phyloP scores from a whole-genome alignment of 1,140 invertebrate species.

The Hypothenemus hampei region DNA sequence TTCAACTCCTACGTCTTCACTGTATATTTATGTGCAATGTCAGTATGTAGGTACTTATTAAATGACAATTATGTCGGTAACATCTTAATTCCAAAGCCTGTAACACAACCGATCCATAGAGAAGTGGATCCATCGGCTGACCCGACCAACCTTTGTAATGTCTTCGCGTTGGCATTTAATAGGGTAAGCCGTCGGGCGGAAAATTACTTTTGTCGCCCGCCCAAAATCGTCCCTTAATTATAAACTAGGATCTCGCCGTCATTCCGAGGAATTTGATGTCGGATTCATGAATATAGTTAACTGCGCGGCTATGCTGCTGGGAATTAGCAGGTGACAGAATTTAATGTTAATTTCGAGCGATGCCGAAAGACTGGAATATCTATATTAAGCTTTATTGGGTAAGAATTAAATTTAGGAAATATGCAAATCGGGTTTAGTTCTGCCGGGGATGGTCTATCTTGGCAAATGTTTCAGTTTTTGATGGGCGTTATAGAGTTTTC shows the following conservation, averaged over 20 bases:
- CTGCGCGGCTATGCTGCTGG: background rate
- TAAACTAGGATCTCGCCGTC: conserved; percentile 13
- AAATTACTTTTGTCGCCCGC: conserved; percentile 20
- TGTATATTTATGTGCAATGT: too few relatives aligned
- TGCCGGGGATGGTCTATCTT: too few relatives aligned
- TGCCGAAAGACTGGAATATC: background rate
- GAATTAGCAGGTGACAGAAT: conserved; percentile 1
- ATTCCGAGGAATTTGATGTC: conserved; percentile 8
- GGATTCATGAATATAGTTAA: conserved; percentile 12
- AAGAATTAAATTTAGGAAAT: too few relatives aligned
- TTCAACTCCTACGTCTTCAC: too few relatives aligned
- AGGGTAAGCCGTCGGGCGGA: conserved; percentile 18
- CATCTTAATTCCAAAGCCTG: conserved; percentile 5
- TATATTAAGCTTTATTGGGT: too few relatives aligned
- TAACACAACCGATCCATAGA: conserved; percentile 1
- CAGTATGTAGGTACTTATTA: too few relatives aligned
- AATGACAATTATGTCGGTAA: background rate
- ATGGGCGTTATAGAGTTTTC: too few relatives aligned
- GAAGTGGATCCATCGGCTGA: conserved; percentile 4
- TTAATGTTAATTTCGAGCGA: background rate
- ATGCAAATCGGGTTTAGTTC: too few relatives aligned
- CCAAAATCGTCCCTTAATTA: conserved; percentile 19
- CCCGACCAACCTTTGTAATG: conserved; percentile 20
- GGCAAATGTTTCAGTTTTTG: too few relatives aligned
- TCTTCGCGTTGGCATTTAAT: conserved; percentile 21